phyloP scores from a whole-genome alignment of 2,888 invertebrate genomes.

The Sthenelais limicola region DNA sequence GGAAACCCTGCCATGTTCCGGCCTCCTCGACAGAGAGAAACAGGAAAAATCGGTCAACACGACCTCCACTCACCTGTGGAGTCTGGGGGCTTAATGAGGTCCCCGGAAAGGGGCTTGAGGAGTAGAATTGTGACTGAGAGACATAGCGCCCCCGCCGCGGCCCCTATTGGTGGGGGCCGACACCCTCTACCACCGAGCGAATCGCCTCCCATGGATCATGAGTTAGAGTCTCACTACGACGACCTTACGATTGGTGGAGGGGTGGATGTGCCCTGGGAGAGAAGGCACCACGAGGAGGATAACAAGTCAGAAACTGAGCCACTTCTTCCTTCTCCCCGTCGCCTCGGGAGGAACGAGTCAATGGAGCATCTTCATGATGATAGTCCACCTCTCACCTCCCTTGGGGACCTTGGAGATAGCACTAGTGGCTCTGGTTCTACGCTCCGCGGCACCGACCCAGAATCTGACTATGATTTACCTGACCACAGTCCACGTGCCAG shows the following conservation, averaged over 20 bases:
- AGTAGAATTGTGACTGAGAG: too few relatives aligned
- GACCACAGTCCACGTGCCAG: too few relatives aligned
- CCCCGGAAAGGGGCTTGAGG: not conserved
- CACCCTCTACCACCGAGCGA: too few relatives aligned
- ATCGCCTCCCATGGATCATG: not conserved
- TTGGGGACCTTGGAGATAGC: not conserved
- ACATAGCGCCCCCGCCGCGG: too few relatives aligned
- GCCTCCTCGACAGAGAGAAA: not conserved
- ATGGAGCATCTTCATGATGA: constrained; percentile 37
- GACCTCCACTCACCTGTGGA: not conserved
- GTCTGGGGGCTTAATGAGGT: not conserved
- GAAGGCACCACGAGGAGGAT: not conserved
- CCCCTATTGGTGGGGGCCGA: too few relatives aligned
- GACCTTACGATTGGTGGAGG: constrained; percentile 19
- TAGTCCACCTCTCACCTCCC: constrained; percentile 3
- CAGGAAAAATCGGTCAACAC: not conserved
- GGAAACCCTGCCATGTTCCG: too few relatives aligned
- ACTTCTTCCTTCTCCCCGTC: constrained; percentile 5
- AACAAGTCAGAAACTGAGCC: constrained; percentile 12
- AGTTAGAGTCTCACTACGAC: constrained; percentile 13
- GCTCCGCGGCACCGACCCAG: constrained; percentile 12
- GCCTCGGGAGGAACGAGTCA: constrained; percentile 20
- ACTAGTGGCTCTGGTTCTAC: constrained; percentile 25
- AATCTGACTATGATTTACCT: constrained; percentile 19
- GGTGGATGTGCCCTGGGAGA: constrained; percentile 14